phyloP scores from a whole-genome alignment of 2,888 invertebrate species.

The Netelia melanura region DNA sequence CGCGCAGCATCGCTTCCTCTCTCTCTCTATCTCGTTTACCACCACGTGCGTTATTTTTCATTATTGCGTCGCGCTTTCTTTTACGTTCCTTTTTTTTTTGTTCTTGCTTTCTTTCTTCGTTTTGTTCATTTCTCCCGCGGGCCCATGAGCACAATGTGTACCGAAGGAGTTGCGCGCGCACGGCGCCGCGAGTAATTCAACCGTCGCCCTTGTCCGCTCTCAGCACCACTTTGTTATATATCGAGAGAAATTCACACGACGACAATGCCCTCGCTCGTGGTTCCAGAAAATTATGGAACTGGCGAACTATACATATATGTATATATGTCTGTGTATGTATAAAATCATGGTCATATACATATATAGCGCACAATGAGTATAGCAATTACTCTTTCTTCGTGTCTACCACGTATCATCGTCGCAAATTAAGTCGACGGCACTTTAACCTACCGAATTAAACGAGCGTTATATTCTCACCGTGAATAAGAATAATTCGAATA shows the following conservation, averaged over 20 bases:
- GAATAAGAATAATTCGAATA: too few species aligned
- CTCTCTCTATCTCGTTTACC: background rate
- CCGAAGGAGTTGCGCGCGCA: background rate
- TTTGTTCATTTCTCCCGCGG: background rate
- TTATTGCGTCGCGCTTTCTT: constrained; percentile 58
- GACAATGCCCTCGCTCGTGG: constrained; percentile 55
- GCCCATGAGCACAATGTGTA: background rate
- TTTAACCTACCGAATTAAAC: constrained; percentile 38
- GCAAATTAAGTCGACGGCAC: constrained; percentile 54
- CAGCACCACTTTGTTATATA: constrained; percentile 59
- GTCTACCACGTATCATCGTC: constrained; percentile 24
- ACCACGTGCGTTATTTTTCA: constrained; percentile 58
- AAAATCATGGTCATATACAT: background rate
- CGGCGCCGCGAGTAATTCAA: background rate
- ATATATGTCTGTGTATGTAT: background rate
- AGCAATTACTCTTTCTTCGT: constrained; percentile 50
- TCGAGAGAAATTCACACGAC: constrained; percentile 70
- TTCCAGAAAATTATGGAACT: constrained; percentile 59
- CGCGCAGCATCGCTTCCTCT: constrained; percentile 53
- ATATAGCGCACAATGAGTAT: background rate
- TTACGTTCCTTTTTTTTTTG: constrained; percentile 14
- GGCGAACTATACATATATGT: constrained; percentile 13
- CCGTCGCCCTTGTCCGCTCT: constrained; percentile 30
- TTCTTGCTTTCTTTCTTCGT: background rate
- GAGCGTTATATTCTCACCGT: constrained; percentile 14